A percentile compares a stretch with the other conserved stretches of the same genome.
phyloP scores from a whole-genome alignment of 2,888 invertebrate species.

The Boloria selene region DNA sequence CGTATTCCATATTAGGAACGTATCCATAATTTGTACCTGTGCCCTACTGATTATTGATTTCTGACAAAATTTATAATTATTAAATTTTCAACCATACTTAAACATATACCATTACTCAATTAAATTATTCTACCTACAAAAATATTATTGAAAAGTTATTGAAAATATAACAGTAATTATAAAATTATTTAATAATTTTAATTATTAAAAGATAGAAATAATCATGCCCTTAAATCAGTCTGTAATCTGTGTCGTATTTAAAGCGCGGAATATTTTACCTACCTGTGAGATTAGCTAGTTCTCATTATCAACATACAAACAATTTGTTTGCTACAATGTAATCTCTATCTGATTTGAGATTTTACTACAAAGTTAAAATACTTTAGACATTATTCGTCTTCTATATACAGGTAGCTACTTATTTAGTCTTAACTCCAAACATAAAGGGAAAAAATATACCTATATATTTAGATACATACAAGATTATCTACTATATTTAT shows the following conservation, averaged over 20 bases:
- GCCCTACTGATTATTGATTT: no score
- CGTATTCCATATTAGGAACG: no score
- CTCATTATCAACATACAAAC: slow-evolving; percentile 72
- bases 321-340: slow-evolving; percentile 51
- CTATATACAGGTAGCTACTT: background rate
- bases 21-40: no score
- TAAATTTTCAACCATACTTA: no score
- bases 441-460: background rate
- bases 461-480: background rate
- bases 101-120: no score
- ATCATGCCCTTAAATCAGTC: slow-evolving; percentile 42
- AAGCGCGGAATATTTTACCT: slow-evolving; percentile 66
- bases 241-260: slow-evolving; percentile 48
- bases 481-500: no score
- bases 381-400: background rate
- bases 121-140: no score
- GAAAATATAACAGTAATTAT: background rate
- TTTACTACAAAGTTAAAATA: slow-evolving; percentile 42
- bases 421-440: background rate
- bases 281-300: slow-evolving; percentile 67
- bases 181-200: background rate
- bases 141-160: background rate
- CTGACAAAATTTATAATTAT: no score
- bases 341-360: slow-evolving; percentile 52
- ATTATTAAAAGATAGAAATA: background rate